Evolutionary conservation across 2,888 invertebrate genomes (phyloP).

Genomic region (Pheosia tremula): DNA sequence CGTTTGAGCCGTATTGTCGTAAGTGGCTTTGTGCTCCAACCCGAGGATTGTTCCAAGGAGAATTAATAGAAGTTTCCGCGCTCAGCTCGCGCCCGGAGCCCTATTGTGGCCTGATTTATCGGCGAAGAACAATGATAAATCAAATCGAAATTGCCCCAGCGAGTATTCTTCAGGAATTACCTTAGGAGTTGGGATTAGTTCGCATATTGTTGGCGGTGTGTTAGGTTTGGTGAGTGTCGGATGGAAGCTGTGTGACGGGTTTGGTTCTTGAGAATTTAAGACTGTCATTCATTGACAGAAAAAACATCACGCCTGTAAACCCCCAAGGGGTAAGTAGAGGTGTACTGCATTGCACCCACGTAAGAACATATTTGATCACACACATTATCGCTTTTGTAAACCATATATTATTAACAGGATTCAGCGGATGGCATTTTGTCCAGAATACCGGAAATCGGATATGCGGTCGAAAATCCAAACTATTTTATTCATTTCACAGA

Average conservation of each 20-base stretch:
- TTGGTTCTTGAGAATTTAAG: neutral
- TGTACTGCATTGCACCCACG: too few species aligned
- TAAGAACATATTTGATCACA: too few species aligned
- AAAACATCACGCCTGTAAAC: too few species aligned
- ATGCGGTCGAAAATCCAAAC: slow-evolving; percentile 31
- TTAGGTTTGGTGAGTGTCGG: neutral
- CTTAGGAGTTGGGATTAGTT: slow-evolving; percentile 9
- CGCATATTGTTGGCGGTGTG: slow-evolving; percentile 1
- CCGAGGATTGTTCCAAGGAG: slow-evolving; percentile 77
- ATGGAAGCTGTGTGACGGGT: neutral
- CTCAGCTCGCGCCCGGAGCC: slow-evolving; percentile 61
- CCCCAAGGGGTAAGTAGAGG: too few species aligned
- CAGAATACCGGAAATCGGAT: slow-evolving; percentile 27
- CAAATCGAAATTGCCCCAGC: slow-evolving; percentile 77
- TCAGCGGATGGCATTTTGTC: slow-evolving; percentile 22
- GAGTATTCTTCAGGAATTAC: slow-evolving; percentile 46
- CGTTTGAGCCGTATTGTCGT: slow-evolving; percentile 77
- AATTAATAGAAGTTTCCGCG: slow-evolving; percentile 80
- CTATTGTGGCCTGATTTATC: slow-evolving; percentile 81
- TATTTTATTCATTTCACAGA: slow-evolving; percentile 34
- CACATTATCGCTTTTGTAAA: neutral
- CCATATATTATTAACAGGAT: slow-evolving; percentile 11
- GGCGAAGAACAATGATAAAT: slow-evolving; percentile 83
- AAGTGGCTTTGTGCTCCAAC: slow-evolving; percentile 71
- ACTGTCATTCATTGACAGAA: neutral